phyloP scores from a whole-genome alignment of 2,797 vertebrate species.

The Anomalospiza imberbis region DNA sequence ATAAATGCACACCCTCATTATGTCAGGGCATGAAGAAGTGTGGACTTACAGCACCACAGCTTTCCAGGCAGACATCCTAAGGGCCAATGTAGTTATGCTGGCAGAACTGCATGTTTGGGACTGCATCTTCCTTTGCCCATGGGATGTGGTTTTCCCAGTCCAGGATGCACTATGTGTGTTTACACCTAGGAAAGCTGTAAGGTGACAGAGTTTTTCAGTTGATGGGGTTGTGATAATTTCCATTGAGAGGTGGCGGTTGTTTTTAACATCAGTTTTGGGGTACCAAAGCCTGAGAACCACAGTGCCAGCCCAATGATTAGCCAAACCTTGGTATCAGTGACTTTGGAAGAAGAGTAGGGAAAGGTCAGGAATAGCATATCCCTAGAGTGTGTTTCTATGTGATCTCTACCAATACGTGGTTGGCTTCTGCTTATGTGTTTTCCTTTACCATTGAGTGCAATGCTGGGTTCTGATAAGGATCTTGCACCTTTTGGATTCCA shows the following conservation, averaged over 20 bases:
- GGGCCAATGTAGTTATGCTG: neutral
- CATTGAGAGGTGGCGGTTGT: neutral
- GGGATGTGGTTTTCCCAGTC: neutral
- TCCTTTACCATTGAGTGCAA: neutral
- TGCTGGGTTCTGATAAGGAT: neutral
- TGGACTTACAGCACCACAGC: neutral
- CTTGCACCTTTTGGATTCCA: neutral
- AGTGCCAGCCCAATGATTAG: accelerated
- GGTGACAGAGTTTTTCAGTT: neutral
- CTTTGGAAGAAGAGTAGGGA: neutral
- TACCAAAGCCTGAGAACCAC: neutral
- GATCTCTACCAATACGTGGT: neutral
- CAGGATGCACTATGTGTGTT: neutral
- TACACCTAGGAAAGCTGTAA: neutral
- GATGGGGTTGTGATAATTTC: neutral
- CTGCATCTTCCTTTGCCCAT: neutral
- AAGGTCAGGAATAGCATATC: neutral
- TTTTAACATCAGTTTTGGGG: neutral
- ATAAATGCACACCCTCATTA: neutral
- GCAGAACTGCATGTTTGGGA: neutral
- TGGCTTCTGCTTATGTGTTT: neutral
- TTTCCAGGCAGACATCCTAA: neutral
- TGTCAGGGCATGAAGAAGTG: neutral
- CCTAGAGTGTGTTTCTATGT: neutral
- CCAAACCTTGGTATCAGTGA: neutral